Base-by-base conservation (phyloP, 2,888 invertebrate species). In the Hoplodrina blanda region DNA sequence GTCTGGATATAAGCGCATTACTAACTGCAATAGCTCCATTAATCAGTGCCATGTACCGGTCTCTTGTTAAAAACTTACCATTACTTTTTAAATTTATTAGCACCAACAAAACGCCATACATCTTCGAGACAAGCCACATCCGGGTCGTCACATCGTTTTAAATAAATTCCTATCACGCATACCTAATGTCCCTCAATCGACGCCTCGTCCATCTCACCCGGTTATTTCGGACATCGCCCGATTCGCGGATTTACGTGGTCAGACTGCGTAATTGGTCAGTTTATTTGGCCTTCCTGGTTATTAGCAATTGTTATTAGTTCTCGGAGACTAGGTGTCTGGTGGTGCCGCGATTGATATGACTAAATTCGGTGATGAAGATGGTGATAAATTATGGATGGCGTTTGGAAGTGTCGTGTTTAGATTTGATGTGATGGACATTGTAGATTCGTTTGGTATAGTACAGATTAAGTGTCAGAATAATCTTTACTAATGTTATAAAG, bases 231-330 rank as follows among this genome's bases (percentile, higher is more conserved):
- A 85, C 91, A 87, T 85, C 78, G 84, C 85, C 87, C 91, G 91
- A 93, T 92, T 92, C 90, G 90, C 89, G 80, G 78, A 60, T 66
- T 74, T 62, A 89, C 92, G 90, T 82, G 70, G 11, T 7, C 33
- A 53, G 94, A 92, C 92, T 95, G 76, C 71, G 56, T 83, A 91
- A 92, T 89, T 66, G 62, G 78, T 76, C 73, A 79, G 77, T 82
- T 84, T 80, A 78, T 83, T 81, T 83, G 62, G 59, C 61, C 70
- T 84, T 81, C 79, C 72, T 81, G 77, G 71, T 71, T 69, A 81
- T 93, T 93, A 88, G 92, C 92, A 93, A 92, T 92, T 91, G 80
- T 90, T 91, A 93, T 91, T 80, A 93, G 91, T 94, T 94, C 93
- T 92, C 64, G 92, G 93, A 94, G 93, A 85, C 93, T 85, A 70